Evolutionary conservation across 1,140 invertebrate genomes (phyloP), one percentile per base, ranked within the genome.

Genomic region (Andrena cerasifolii): DNA sequence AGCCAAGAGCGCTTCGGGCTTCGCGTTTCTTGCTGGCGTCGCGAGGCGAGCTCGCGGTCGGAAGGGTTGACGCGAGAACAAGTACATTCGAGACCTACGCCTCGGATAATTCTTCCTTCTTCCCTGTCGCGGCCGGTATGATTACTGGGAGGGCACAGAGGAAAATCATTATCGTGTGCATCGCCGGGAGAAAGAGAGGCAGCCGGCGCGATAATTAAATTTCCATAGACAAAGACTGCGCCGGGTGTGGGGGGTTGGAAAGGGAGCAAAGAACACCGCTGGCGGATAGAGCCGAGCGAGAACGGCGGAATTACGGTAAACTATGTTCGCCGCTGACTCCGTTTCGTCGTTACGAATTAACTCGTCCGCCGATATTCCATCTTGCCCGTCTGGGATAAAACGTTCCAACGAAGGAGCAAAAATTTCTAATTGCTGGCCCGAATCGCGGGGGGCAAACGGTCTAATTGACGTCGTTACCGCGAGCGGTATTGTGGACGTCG

Each of bases 91-190:
- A n/a, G n/a, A n/a, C n/a, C n/a, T n/a, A n/a, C n/a, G n/a, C 54
- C 2, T 7, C 14, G 14, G 12, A 1, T 1, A 14, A 3, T n/a
- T 24, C 5, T 31, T 33, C 8, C 18, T 28, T 7, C 3, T 18
- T 3, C 10, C 5, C 26, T 47, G n/a, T 10, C 16, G 7, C 3
- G 21, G 24, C 21, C 18, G 18, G 67, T 71, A 71, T 53, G 75
- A 77, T 77, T 45, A 62, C 40, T 3, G 4, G 75, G 24, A 77
- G 28, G 47, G 47, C 45, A 47, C 33, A 33, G 73, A 67, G 63
- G 72, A 66, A 76, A 79, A 76, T 79, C 78, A 79, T 79, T 79
- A 79, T 56, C 61, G 66, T 53, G 67, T 74, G 78, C 71, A 75
- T 75, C 71, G 77, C 45, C 16, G n/a, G n/a, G 72, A 43, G 73